phyloP scores from a whole-genome alignment of 2,888 invertebrate species.

The Synergus umbraculus region DNA sequence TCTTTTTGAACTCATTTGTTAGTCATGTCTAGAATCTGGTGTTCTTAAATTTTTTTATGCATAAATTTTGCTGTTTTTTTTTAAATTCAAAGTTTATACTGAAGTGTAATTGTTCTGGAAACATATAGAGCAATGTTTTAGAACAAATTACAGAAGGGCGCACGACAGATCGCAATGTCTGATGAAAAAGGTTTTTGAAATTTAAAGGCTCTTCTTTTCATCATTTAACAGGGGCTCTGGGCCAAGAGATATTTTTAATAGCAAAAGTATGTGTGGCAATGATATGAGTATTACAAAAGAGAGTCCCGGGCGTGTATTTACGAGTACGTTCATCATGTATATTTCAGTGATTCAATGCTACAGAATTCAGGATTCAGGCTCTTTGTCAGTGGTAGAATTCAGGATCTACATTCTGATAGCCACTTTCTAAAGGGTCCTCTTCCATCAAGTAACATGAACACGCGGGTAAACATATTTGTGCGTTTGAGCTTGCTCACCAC shows the following conservation, averaged over 20 bases:
- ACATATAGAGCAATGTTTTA: too few species aligned
- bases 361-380: slow-evolving; percentile 32
- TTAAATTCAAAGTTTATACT: too few species aligned
- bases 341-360: slow-evolving; percentile 22
- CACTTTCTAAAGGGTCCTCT: slow-evolving; percentile 35
- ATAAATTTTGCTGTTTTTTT: too few species aligned
- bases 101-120: too few species aligned
- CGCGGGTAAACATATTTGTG: slow-evolving; percentile 34
- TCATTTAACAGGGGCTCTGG: too few species aligned
- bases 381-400: slow-evolving; percentile 32
- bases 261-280: slow-evolving; percentile 1
- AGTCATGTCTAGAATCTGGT: too few species aligned
- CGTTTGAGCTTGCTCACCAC: slow-evolving; percentile 27
- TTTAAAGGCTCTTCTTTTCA: too few species aligned
- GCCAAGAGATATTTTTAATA: not conserved
- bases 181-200: too few species aligned
- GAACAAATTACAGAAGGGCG: too few species aligned
- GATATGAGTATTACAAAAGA: not conserved
- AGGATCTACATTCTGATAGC: slow-evolving; percentile 40
- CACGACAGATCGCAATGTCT: too few species aligned
- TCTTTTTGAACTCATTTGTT: too few species aligned
- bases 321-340: slow-evolving; percentile 1
- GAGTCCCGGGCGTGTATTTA: not conserved
- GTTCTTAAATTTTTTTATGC: too few species aligned
- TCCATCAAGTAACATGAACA: slow-evolving; percentile 35